phyloP scores from a whole-genome alignment of 2,113 vertebrate genomes.

The Alexandromys fortis region DNA sequence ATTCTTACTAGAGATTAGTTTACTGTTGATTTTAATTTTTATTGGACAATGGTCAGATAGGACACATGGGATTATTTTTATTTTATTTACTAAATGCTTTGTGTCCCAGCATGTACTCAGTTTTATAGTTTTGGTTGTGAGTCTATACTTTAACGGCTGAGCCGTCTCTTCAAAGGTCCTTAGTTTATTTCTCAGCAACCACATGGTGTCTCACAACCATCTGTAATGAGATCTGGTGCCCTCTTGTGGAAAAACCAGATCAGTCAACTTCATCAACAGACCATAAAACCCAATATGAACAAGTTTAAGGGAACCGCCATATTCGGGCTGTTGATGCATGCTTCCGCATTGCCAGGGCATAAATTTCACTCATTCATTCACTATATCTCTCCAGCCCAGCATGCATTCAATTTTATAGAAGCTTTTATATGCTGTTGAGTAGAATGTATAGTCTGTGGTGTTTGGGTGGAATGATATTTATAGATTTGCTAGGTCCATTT shows the following conservation, averaged over 20 bases:
- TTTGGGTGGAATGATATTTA: not conserved
- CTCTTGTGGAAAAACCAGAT: too few relatives aligned
- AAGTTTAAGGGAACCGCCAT: too few relatives aligned
- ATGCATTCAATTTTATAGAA: not conserved
- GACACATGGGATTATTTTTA: not conserved
- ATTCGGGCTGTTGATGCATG: too few relatives aligned
- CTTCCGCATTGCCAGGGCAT: too few relatives aligned
- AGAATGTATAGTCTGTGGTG: not conserved
- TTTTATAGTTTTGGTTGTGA: not conserved
- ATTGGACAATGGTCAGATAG: not conserved
- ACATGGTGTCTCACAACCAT: too few relatives aligned
- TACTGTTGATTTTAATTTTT: not conserved
- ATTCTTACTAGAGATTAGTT: not conserved
- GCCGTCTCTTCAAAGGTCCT: too few relatives aligned
- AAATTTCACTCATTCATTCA: too few relatives aligned
- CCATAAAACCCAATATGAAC: too few relatives aligned
- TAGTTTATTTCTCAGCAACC: too few relatives aligned
- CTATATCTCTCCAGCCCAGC: not conserved
- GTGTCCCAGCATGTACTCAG: not conserved
- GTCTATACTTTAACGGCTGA: too few relatives aligned
- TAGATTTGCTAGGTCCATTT: not conserved
- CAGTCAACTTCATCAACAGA: too few relatives aligned
- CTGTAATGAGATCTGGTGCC: too few relatives aligned
- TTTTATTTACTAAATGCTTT: not conserved
- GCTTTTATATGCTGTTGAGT: not conserved